These are phyloP conservation scores for Apocheima hispidaria DNA, from an alignment of 2,888 invertebrate species.

Conservation along the genomic window DNA sequence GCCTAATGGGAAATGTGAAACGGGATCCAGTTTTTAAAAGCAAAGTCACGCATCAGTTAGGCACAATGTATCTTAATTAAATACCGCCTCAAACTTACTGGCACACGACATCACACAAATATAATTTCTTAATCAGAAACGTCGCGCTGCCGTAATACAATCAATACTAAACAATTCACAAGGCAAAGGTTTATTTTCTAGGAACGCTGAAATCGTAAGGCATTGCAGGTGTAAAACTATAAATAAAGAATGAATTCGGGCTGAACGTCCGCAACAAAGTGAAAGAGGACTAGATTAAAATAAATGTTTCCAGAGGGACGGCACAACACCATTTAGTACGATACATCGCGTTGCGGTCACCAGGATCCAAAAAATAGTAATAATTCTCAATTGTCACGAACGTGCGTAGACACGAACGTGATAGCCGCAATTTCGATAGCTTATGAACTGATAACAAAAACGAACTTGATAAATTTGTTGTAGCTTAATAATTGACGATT, in stretches of 20 bases:
- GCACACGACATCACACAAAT: conserved; percentile 35
- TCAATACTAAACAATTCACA: conserved; percentile 57
- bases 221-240: conserved; percentile 54
- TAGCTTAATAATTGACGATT: conserved; percentile 33
- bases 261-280: conserved; percentile 51
- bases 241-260: conserved; percentile 60
- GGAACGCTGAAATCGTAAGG: conserved; percentile 44
- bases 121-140: conserved; percentile 76
- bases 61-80: conserved; percentile 83
- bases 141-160: conserved; percentile 55
- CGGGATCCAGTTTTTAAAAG: conserved; percentile 72
- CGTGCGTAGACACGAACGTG: conserved; percentile 48
- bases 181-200: conserved; percentile 40
- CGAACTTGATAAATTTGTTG: conserved; percentile 40
- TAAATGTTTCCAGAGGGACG: conserved; percentile 58
- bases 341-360: conserved; percentile 43
- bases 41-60: conserved; percentile 70
- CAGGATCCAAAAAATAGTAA: conserved; percentile 48
- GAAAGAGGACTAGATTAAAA: conserved; percentile 60
- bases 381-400: conserved; percentile 58
- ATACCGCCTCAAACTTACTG: conserved; percentile 66
- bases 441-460: conserved; percentile 41
- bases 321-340: conserved; percentile 42
- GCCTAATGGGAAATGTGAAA: conserved; percentile 67
- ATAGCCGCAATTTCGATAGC: conserved; percentile 41